A percentile compares a stretch with the other conserved stretches of the same genome.
These are phyloP conservation scores for Epiblema foenella DNA, from an alignment of 2,888 invertebrate genomes.

Conservation along the genomic window DNA sequence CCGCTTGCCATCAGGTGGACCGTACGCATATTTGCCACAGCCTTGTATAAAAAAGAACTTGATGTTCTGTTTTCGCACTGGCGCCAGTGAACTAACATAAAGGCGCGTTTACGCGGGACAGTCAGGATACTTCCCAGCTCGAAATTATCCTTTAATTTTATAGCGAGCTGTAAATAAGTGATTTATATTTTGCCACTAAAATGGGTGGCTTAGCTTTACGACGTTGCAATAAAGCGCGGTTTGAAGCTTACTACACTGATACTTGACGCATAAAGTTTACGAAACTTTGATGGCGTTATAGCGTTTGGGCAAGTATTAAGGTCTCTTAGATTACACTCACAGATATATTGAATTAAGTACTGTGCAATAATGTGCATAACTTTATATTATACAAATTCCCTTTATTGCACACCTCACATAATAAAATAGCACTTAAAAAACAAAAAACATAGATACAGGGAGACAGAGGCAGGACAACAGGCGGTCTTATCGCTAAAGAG, in stretches of 20 bases:
- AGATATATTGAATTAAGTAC: not conserved
- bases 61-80: not conserved
- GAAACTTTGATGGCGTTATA: conserved; percentile 8
- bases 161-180: conserved; percentile 15
- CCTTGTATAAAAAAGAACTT: too few relatives aligned
- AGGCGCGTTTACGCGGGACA: not conserved
- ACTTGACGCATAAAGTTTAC: conserved; percentile 1
- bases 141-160: conserved; percentile 21
- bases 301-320: not conserved
- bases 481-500: too few relatives aligned
- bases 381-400: too few relatives aligned
- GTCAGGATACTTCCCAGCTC: not conserved
- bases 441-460: too few relatives aligned
- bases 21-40: too few relatives aligned
- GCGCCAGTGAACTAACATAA: not conserved
- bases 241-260: conserved; percentile 3
- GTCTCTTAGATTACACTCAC: not conserved
- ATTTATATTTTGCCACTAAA: conserved; percentile 16
- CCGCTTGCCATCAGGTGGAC: too few relatives aligned
- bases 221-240: not conserved
- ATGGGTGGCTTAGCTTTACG: conserved; percentile 13
- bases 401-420: too few relatives aligned
- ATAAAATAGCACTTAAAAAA: too few relatives aligned
- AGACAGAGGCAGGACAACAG: too few relatives aligned
- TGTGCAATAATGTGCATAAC: too few relatives aligned